Conservation (phyloP, 2,113 vertebrate species). For the Pavo muticus region DNA sequence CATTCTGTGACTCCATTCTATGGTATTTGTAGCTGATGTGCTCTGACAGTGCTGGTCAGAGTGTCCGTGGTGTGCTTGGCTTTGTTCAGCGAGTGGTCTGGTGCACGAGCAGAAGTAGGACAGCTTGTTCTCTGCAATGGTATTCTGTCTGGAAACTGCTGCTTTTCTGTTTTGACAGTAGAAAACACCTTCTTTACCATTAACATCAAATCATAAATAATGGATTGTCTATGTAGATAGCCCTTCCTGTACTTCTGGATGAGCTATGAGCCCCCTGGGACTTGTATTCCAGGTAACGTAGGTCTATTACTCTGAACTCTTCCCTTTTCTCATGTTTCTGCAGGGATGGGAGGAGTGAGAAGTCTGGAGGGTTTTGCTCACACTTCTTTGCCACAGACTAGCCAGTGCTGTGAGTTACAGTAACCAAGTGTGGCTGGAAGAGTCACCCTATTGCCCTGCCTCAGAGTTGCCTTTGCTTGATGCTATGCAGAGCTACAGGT, state of each 20-base stretch:
- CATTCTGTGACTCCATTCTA: too few relatives aligned
- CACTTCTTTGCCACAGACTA: background rate
- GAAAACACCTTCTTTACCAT: background rate
- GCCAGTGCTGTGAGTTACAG: background rate
- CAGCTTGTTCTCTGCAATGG: conserved; percentile 7
- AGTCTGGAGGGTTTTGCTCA: background rate
- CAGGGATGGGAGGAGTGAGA: background rate
- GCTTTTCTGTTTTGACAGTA: conserved; percentile 17
- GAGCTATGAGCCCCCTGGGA: background rate
- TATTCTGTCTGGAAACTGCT: conserved; percentile 15
- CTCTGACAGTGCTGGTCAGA: background rate
- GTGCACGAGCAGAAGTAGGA: background rate
- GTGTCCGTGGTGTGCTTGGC: background rate
- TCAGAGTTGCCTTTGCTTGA: background rate
- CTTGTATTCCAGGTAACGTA: background rate
- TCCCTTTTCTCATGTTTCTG: background rate
- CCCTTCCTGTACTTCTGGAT: background rate
- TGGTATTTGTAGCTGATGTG: conserved; percentile 11
- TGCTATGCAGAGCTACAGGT: too few relatives aligned
- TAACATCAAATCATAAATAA: background rate
- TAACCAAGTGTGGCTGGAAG: background rate
- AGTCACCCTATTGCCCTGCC: background rate
- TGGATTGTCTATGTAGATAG: background rate
- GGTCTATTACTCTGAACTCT: background rate
- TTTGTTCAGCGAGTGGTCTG: background rate